Base-by-base conservation (phyloP, 2,113 vertebrate genomes). In the Esox niger region DNA sequence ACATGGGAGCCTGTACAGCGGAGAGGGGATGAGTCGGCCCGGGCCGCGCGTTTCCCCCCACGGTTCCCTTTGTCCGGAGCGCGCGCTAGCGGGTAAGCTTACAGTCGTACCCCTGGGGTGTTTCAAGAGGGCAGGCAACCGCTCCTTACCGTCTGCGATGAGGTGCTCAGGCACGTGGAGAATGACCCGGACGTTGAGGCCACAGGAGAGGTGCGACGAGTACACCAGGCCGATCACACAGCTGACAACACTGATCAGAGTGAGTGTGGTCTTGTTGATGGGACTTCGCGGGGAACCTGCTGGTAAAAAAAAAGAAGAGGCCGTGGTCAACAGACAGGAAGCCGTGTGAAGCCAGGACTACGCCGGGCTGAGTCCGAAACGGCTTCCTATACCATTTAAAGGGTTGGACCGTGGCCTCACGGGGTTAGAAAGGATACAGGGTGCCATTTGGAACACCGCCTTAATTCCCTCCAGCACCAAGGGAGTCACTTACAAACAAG, bases 251-350 rank as follows among this genome's bases (percentile, higher is more conserved):
- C 97, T 98, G 92, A 98, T 98, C 81, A 99, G 88, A 11, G 96
- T 99, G 88, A 99, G 90, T 0, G 96, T 98, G 78, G 96, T 98
- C 91, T 99, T 98, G 85, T 94, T 98, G 88, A 99, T 94, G 0
- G 97, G 96, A 84, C 96, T 98, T 38, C 97, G 89, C 0, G 97
- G 96, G 29, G 97, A 99, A 38, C 96, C 97, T 91, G 94, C 91
- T 91, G 73, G 58, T 74, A 33, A 79, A 32, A 71, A 15, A 47
- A 54, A 23, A 71, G 21, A 52, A 30, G 59, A 7, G 69, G 57
- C 15, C 21, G 0, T 7, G 13, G 35, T 60, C 58, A 70, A 79
- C 58, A 81, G 73, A 77, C 30, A 61, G 38, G 60, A 66, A 67
- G 74, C 21, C n/a, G 62, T 60, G 56, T 76, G 66, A 84, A 77